Evolutionary conservation across 1,140 invertebrate species (phyloP).

Genomic region (Spodoptera frugiperda): DNA sequence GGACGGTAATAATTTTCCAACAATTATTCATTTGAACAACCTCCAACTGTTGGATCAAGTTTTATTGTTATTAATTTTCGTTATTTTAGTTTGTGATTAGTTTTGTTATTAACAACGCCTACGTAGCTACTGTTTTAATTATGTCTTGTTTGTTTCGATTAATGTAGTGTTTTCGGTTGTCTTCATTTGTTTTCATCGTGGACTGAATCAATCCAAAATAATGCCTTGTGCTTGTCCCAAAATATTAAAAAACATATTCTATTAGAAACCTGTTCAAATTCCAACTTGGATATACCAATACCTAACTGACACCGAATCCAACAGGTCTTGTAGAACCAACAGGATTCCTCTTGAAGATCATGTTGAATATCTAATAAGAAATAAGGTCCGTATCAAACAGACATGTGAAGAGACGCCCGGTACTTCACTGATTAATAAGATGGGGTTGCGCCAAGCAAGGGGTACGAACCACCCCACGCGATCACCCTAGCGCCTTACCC

Average conservation of each 20-base stretch:
- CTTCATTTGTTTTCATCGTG: too few species aligned
- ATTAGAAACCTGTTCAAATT: too few species aligned
- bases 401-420: slow-evolving; percentile 83
- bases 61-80: slow-evolving; percentile 73
- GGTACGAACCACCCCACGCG: slow-evolving; percentile 78
- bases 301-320: not conserved
- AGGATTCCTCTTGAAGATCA: slow-evolving; percentile 44
- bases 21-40: slow-evolving; percentile 81
- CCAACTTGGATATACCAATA: too few species aligned
- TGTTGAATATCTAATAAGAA: slow-evolving; percentile 72
- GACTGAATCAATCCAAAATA: too few species aligned
- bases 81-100: slow-evolving; percentile 55
- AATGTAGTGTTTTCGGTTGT: not conserved
- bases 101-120: slow-evolving; percentile 52
- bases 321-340: slow-evolving; percentile 34
- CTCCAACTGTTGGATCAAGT: slow-evolving; percentile 72
- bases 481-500: slow-evolving; percentile 81
- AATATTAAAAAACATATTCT: too few species aligned
- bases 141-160: not conserved
- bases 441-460: slow-evolving; percentile 81
- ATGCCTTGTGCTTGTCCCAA: too few species aligned
- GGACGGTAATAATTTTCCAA: slow-evolving; percentile 74
- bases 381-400: slow-evolving; percentile 70
- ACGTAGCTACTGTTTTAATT: slow-evolving; percentile 16
- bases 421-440: slow-evolving; percentile 86